Base-by-base conservation (phyloP, 92 coral and sea anemone species). In the Porites lobata region DNA sequence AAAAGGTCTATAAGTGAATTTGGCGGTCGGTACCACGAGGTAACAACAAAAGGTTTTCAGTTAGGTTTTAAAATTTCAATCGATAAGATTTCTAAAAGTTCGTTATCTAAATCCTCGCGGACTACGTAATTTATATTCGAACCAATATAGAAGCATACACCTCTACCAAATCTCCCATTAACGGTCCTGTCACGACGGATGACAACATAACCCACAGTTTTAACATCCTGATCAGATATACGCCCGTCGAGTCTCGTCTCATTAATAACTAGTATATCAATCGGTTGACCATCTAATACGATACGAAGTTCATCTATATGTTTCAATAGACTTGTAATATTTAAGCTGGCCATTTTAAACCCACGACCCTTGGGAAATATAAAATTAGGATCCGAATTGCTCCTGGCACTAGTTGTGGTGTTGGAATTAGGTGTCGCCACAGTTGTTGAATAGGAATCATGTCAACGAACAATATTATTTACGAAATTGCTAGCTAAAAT, bases 401-500 rank as follows among this genome's bases (percentile, higher is more conserved):
- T 19, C 74, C 52, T 17, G 74, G 74, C 50, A 69, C 74, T n/a
- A 61, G 65, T 32, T 69, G 50, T 32, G 51, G 74, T 15, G 4
- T n/a, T 50, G 26, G n/a, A 50, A 17, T 50, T 11, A 21, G 26
- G 26, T 4, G 70, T 65, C 70, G 70, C 26, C 70, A 4, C 32
- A 19, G 70, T 12, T 65, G 29, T 18, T 21, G 22, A 72, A 18
- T 6, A 5, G 8, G 57, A 47, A 70, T 70, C 38, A 72, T 9
- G 50, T 72, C 57, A 72, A 43, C 50, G 76, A 26, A 47, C 26
- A 4, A 47, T 50, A 72, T 72, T 29, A 0, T 47, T 47, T 9
- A 72, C 76, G 7, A 72, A 72, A 47, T 43, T 72, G 47, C 77
- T 72, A 9, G 76, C 76, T 72, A 72, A 72, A 72, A 72, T 72